Evolutionary conservation across 2,797 vertebrate species (phyloP).

Genomic region (Euphonia xanthogaster): DNA sequence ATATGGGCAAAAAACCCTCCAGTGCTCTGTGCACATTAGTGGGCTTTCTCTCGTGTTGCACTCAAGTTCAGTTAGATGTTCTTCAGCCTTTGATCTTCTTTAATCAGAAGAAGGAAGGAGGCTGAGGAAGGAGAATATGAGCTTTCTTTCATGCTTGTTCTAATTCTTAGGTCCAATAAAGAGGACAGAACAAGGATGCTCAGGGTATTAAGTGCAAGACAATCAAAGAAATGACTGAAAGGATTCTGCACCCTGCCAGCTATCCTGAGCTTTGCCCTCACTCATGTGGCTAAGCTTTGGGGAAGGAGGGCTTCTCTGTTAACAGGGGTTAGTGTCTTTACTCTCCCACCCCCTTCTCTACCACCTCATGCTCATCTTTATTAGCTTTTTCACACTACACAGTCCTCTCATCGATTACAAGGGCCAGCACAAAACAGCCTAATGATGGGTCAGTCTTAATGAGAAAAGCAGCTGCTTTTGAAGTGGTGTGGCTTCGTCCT

Average conservation of each 20-base stretch:
- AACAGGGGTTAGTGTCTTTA: constrained; percentile 20
- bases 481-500: constrained; percentile 71
- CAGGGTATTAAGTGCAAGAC: neutral
- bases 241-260: constrained; percentile 15
- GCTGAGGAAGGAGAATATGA: neutral
- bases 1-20: neutral
- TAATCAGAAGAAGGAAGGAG: neutral
- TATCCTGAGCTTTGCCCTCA: neutral
- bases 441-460: constrained; percentile 93
- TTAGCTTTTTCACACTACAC: constrained; percentile 69
- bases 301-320: neutral
- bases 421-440: constrained; percentile 84
- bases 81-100: constrained; percentile 33
- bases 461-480: constrained; percentile 81
- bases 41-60: neutral
- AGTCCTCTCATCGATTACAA: constrained; percentile 89
- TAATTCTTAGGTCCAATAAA: constrained; percentile 21
- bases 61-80: neutral
- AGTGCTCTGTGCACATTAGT: neutral
- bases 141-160: constrained; percentile 12
- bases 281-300: neutral
- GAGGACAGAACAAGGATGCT: neutral
- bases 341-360: neutral
- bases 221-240: constrained; percentile 42
- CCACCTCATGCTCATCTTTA: constrained; percentile 51